Conservation (phyloP, 2,888 invertebrate species). For the Nezara viridula region DNA sequence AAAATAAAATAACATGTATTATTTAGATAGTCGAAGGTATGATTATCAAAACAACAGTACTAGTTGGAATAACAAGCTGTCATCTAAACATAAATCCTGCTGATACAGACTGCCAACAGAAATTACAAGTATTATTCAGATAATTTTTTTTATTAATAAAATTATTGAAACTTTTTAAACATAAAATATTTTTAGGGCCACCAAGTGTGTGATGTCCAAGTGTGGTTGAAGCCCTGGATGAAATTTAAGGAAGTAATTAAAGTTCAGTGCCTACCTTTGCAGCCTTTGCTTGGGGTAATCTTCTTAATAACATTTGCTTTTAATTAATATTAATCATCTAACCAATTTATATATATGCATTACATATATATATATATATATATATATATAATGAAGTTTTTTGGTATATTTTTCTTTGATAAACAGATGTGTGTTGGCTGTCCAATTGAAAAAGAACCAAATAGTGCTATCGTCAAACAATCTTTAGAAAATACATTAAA, state of each 20-base stretch:
- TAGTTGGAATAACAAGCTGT: background rate
- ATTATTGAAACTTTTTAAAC: background rate
- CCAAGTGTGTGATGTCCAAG: background rate
- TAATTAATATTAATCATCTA: too few relatives aligned
- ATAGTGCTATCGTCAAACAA: background rate
- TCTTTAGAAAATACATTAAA: background rate
- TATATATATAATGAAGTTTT: background rate
- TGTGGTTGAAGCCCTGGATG: slow-evolving; percentile 40
- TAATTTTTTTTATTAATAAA: background rate
- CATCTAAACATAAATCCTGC: background rate
- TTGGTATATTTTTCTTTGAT: background rate
- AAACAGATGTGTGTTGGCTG: background rate
- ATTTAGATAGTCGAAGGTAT: background rate
- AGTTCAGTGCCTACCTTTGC: background rate
- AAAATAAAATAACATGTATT: too few relatives aligned
- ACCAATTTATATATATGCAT: too few relatives aligned
- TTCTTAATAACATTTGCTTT: background rate
- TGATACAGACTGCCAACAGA: background rate
- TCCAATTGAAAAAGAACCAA: background rate
- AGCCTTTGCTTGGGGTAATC: background rate
- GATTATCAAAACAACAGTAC: background rate
- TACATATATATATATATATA: too few relatives aligned
- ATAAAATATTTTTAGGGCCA: background rate
- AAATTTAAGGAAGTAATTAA: background rate
- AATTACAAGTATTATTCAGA: background rate